phyloP scores from a whole-genome alignment of 2,797 vertebrate genomes.

The Sebastes trivittatus region DNA sequence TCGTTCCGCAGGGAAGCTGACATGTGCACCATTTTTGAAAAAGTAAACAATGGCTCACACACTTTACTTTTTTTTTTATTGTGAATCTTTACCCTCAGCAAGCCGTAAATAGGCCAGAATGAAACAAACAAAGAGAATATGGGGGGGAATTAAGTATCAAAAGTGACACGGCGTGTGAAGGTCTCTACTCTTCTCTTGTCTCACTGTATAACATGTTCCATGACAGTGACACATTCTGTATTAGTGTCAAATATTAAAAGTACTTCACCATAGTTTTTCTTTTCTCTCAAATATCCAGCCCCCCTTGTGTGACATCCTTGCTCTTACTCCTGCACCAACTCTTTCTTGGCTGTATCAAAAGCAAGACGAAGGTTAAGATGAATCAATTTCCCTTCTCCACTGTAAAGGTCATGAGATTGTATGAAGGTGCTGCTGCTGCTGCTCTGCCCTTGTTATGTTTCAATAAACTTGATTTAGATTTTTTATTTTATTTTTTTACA shows the following conservation, averaged over 20 bases:
- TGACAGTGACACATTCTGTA: conserved; percentile 14
- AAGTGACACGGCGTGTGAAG: conserved; percentile 51
- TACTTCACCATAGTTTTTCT: neutral
- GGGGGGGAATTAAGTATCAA: conserved; percentile 53
- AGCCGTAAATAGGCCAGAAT: conserved; percentile 76
- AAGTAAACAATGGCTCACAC: conserved; percentile 79
- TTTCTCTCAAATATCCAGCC: conserved; percentile 3
- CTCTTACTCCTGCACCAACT: neutral
- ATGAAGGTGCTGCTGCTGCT: neutral
- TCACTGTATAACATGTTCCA: conserved; percentile 25
- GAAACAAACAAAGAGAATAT: conserved; percentile 65
- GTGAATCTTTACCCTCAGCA: conserved; percentile 68
- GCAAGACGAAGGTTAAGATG: conserved; percentile 18
- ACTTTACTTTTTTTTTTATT: conserved; percentile 54
- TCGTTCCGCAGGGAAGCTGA: conserved; percentile 75
- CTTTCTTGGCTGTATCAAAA: conserved; percentile 4
- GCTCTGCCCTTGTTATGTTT: conserved; percentile 8
- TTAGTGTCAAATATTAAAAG: conserved; percentile 34
- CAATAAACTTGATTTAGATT: neutral
- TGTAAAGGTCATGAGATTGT: conserved; percentile 2
- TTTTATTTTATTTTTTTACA: neutral
- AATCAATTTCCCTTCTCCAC: conserved; percentile 7
- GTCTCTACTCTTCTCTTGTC: conserved; percentile 43
- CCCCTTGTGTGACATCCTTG: neutral
- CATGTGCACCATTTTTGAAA: conserved; percentile 76